These are phyloP conservation scores for Taeniopygia guttata DNA, from an alignment of 2,797 vertebrate species.

Conservation along the genomic window DNA sequence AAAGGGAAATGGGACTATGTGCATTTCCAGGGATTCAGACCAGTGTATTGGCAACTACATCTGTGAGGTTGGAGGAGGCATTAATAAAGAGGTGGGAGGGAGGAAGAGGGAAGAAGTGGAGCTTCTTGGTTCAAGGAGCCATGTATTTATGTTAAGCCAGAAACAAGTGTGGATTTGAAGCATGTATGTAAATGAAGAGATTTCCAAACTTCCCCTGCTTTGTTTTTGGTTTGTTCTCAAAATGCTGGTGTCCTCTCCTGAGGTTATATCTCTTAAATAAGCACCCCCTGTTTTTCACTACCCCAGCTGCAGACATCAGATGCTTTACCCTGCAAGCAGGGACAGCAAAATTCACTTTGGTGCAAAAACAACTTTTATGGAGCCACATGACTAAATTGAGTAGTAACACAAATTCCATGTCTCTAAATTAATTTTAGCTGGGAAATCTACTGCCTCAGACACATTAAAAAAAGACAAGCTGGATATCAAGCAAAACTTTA, in stretches of 20 bases:
- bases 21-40: neutral
- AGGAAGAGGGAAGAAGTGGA: neutral
- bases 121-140: neutral
- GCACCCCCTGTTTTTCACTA: neutral
- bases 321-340: neutral
- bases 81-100: neutral
- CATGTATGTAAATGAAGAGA: neutral
- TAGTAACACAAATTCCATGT: conserved; percentile 11
- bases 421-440: neutral
- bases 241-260: neutral
- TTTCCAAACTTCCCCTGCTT: neutral
- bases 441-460: neutral
- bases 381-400: neutral
- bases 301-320: neutral
- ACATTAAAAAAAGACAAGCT: neutral
- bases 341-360: neutral
- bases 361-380: conserved; percentile 10
- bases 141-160: neutral
- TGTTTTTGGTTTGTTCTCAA: neutral
- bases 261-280: neutral
- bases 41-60: neutral
- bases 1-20: neutral
- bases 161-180: neutral
- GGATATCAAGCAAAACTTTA: neutral
- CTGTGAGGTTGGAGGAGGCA: neutral